Conservation (phyloP, 2,888 invertebrate genomes). For the Philereme vetulata region DNA sequence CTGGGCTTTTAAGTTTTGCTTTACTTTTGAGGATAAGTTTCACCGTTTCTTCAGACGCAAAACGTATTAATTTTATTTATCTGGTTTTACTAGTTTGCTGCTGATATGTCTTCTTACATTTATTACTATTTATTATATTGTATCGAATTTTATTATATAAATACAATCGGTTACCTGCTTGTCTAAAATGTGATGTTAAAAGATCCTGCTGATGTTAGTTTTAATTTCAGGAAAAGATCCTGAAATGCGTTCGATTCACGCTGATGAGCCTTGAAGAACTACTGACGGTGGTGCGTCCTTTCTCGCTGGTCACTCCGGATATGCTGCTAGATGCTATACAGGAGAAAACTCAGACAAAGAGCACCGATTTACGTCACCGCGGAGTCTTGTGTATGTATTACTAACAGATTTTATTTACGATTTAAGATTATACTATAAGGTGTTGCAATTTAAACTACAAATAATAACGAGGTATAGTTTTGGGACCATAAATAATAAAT, state of each 20-base stretch:
- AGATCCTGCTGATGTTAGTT: not conserved
- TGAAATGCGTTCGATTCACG: slow-evolving; percentile 90
- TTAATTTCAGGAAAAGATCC: slow-evolving; percentile 72
- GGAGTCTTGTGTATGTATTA: slow-evolving; percentile 88
- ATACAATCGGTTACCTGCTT: not conserved
- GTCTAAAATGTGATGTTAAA: not conserved
- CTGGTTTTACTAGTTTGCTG: no score
- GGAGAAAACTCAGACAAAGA: slow-evolving; percentile 90
- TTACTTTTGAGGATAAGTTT: no score
- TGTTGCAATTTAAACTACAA: no score
- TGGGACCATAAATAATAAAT: no score
- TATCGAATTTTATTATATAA: no score
- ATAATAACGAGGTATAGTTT: no score
- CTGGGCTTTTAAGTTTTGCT: no score
- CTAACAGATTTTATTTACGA: not conserved
- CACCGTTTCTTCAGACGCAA: no score
- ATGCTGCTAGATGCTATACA: slow-evolving; percentile 97
- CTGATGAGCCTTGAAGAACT: slow-evolving; percentile 95
- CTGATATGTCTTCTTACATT: no score
- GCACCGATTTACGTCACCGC: slow-evolving; percentile 92
- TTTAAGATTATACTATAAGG: no score
- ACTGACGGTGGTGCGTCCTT: slow-evolving; percentile 93
- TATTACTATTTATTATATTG: no score
- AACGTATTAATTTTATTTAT: no score
- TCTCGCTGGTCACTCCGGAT: slow-evolving; percentile 93